These are phyloP conservation scores for Holcopasites calliopsidis DNA, from an alignment of 1,140 invertebrate genomes.

Conservation along the genomic window DNA sequence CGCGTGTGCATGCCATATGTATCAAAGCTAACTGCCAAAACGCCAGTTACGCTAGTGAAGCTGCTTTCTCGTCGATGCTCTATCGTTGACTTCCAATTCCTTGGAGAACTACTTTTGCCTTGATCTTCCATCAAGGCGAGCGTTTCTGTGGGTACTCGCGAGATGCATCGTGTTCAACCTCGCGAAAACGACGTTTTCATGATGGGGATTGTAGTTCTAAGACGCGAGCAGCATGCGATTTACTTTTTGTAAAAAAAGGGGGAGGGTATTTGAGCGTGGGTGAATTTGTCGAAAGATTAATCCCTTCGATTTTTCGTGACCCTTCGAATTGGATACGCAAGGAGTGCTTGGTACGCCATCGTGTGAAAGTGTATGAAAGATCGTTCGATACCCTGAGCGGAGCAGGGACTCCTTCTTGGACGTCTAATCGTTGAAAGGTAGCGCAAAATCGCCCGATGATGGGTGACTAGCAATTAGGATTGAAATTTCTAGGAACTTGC, in stretches of 20 bases:
- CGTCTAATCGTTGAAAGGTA: slow-evolving; percentile 19
- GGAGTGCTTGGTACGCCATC: not conserved
- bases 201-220: too few species aligned
- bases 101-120: not conserved
- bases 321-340: not conserved
- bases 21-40: slow-evolving; percentile 67
- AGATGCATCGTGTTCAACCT: not conserved
- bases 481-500: not conserved
- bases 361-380: not conserved
- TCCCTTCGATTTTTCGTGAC: not conserved
- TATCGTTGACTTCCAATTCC: not conserved
- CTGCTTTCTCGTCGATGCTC: not conserved
- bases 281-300: not conserved
- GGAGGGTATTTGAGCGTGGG: too few species aligned
- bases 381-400: not conserved
- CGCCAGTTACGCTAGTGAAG: slow-evolving; percentile 40
- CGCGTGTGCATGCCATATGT: slow-evolving; percentile 46
- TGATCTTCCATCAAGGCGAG: not conserved
- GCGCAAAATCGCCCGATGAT: not conserved
- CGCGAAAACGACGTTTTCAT: not conserved
- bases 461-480: not conserved
- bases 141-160: too few species aligned
- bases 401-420: slow-evolving; percentile 12
- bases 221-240: too few species aligned
- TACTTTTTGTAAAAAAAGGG: too few species aligned